Evolutionary conservation across 2,113 vertebrate species (phyloP).

Genomic region (Meleagris gallopavo): DNA sequence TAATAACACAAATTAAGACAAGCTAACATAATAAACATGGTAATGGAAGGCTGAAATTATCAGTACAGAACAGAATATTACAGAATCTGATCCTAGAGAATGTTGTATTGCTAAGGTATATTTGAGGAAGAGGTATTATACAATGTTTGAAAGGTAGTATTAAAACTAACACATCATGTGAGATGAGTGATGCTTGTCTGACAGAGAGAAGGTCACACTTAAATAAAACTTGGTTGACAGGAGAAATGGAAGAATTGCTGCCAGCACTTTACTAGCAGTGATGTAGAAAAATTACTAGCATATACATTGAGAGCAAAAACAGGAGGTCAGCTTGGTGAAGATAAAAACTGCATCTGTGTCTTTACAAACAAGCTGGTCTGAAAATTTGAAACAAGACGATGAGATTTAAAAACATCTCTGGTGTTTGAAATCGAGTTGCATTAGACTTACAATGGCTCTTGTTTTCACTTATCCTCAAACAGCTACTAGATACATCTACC

Average conservation of each 20-base stretch:
- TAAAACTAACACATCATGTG: constrained; percentile 21
- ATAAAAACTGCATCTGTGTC: constrained; percentile 9
- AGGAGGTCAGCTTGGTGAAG: constrained; percentile 2
- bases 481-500: background rate
- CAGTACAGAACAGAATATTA: background rate
- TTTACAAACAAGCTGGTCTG: background rate
- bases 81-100: background rate
- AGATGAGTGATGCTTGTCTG: constrained; percentile 54
- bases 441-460: background rate
- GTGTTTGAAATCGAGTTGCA: background rate
- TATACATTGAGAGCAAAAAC: constrained; percentile 22
- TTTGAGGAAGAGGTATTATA: background rate
- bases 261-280: constrained; percentile 25
- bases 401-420: background rate
- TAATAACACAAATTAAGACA: constrained; percentile 6
- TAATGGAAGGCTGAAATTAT: constrained; percentile 16
- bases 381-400: constrained; percentile 4
- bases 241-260: constrained; percentile 54
- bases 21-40: constrained; percentile 14
- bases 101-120: background rate
- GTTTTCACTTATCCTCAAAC: background rate
- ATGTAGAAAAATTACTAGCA: constrained; percentile 44
- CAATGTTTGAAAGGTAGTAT: constrained; percentile 1
- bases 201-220: constrained; percentile 60
- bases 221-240: constrained; percentile 39